Evolutionary conservation across 1,140 invertebrate genomes (phyloP).

Genomic region (Hyles vespertilio): DNA sequence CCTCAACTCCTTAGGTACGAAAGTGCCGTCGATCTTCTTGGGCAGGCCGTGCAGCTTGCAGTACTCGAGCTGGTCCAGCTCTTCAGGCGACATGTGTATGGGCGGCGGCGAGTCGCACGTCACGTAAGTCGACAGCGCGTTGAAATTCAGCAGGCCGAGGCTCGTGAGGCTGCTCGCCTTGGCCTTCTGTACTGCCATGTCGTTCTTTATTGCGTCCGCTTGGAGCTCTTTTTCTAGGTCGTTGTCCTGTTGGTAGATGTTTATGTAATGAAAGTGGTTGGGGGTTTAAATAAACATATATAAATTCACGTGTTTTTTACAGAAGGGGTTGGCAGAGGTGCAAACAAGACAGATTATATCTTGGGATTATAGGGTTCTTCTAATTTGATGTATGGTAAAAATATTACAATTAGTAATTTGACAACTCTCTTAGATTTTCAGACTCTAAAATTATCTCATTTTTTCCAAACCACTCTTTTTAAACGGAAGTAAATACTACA

Average conservation of each 20-base stretch:
- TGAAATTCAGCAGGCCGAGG: slow-evolving; percentile 62
- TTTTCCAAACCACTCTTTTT: no score
- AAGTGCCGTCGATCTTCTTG: slow-evolving; percentile 80
- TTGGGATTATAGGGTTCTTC: no score
- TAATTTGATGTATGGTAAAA: no score
- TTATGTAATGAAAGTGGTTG: no score
- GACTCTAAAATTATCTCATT: no score
- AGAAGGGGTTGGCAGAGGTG: no score
- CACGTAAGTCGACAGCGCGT: slow-evolving; percentile 78
- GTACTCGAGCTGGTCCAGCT: slow-evolving; percentile 83
- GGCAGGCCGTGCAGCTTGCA: slow-evolving; percentile 85
- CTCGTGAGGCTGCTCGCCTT: slow-evolving; percentile 53
- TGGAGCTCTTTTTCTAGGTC: slow-evolving; percentile 63
- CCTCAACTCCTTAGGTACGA: slow-evolving; percentile 79
- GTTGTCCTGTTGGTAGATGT: slow-evolving; percentile 41
- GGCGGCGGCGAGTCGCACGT: slow-evolving; percentile 86
- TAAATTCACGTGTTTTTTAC: no score
- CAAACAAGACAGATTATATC: no score
- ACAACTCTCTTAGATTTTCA: no score
- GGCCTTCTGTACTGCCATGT: slow-evolving; percentile 41
- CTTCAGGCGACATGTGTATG: slow-evolving; percentile 85
- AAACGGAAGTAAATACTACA: no score
- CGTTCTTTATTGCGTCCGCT: slow-evolving; percentile 51
- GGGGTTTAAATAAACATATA: no score
- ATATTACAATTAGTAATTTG: no score